A percentile compares a stretch with the other conserved stretches of the same genome.
Evolutionary conservation across 2,888 invertebrate species (phyloP).

Genomic region (Nasonia oneida): DNA sequence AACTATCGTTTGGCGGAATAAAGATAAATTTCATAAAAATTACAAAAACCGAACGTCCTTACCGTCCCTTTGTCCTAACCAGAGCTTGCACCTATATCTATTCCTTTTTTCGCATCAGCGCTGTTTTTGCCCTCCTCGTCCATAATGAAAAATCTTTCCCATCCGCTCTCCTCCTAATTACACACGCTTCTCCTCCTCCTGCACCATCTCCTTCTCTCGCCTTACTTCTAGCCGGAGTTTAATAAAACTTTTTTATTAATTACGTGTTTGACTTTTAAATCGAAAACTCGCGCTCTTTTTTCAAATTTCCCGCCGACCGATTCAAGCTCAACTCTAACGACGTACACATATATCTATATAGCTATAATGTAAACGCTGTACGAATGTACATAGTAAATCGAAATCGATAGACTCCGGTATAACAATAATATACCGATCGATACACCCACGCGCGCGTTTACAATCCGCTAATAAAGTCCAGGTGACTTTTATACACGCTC

Average conservation of each 20-base stretch:
- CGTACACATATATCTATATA: no score
- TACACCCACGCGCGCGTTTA: no score
- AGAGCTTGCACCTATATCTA: neutral
- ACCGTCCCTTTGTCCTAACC: no score
- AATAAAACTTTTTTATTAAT: constrained; percentile 48
- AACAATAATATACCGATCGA: neutral
- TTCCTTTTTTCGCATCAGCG: neutral
- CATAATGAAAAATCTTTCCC: constrained; percentile 40
- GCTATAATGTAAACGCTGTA: neutral
- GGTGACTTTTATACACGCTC: constrained; percentile 5
- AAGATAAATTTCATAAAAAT: no score
- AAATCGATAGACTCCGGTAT: neutral
- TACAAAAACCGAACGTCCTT: neutral
- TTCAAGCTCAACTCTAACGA: no score
- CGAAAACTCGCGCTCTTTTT: neutral
- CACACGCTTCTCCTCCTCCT: constrained; percentile 4
- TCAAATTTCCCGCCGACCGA: neutral
- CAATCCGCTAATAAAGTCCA: neutral
- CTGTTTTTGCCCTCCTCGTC: neutral
- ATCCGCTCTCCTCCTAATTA: constrained; percentile 16
- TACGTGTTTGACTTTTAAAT: neutral
- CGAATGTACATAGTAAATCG: neutral
- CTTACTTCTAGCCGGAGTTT: neutral
- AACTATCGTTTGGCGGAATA: no score
- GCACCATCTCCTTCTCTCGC: neutral